A percentile compares a stretch with the other conserved stretches of the same genome.
Conservation (phyloP, 92 coral and sea anemone genomes). For the Actinostola sp. region DNA sequence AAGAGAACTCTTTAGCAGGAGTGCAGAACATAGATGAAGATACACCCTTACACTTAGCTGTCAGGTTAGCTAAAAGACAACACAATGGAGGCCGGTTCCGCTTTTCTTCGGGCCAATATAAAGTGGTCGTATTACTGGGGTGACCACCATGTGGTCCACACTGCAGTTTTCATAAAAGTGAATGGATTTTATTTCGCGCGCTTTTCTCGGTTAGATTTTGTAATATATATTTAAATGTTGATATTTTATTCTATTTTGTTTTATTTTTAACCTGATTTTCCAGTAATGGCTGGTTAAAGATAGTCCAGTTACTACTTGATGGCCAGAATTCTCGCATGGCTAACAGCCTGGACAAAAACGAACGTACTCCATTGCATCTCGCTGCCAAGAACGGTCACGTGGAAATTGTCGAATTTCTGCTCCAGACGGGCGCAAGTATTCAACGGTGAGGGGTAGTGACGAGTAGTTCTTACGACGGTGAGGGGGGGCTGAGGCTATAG, state of each 20-base stretch:
- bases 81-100: too few relatives aligned
- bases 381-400: constrained; percentile 59
- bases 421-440: constrained; percentile 41
- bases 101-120: too few relatives aligned
- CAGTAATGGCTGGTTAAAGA: constrained; percentile 54
- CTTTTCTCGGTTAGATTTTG: not conserved
- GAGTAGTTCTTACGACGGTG: not conserved
- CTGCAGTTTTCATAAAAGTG: not conserved
- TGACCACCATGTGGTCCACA: too few relatives aligned
- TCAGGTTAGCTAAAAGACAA: too few relatives aligned
- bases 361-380: constrained; percentile 58
- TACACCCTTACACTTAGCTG: constrained; percentile 51
- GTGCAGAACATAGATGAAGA: constrained; percentile 38
- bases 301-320: constrained; percentile 49
- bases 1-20: constrained; percentile 16
- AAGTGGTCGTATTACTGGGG: too few relatives aligned
- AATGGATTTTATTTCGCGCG: not conserved
- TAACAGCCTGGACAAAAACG: constrained; percentile 57
- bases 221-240: not conserved
- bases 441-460: constrained; percentile 31
- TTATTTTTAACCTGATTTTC: too few relatives aligned
- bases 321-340: constrained; percentile 48
- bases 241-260: too few relatives aligned
- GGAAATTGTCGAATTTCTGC: constrained; percentile 50
- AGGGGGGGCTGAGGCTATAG: too few relatives aligned